These are phyloP conservation scores for Siniperca chuatsi DNA, from an alignment of 2,113 vertebrate genomes.

Conservation along the genomic window DNA sequence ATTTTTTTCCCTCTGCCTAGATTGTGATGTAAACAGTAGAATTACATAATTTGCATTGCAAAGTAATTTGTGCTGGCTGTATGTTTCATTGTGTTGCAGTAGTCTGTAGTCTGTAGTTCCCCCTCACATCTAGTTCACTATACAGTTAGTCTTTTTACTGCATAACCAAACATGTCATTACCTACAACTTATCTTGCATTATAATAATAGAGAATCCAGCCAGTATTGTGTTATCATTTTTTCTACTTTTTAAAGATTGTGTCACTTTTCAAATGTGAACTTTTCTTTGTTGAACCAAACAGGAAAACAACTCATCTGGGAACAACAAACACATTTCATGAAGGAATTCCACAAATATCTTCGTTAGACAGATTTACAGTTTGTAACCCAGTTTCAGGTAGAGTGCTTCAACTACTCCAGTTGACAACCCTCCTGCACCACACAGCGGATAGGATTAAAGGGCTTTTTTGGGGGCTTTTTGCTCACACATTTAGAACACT, in stretches of 20 bases:
- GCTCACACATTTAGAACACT: conserved; percentile 39
- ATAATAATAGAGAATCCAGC: neutral
- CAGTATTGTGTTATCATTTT: neutral
- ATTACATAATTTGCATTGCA: neutral
- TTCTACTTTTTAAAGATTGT: neutral
- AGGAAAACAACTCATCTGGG: neutral
- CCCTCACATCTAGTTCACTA: neutral
- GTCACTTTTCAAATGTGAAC: neutral
- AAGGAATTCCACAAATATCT: conserved; percentile 21
- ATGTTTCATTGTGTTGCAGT: neutral
- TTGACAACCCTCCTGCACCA: neutral
- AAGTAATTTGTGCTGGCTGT: neutral
- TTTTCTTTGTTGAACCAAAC: neutral
- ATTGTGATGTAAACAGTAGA: neutral
- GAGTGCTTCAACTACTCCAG: conserved; percentile 14
- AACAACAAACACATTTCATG: neutral
- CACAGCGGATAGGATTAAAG: neutral
- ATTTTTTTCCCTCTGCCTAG: neutral
- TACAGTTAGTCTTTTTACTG: neutral
- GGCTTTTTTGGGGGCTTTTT: conserved; percentile 9
- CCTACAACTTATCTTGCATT: neutral
- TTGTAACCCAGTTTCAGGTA: conserved; percentile 35
- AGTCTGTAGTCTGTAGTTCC: neutral
- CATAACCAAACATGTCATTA: neutral
- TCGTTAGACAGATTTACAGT: conserved; percentile 12